Conservation (phyloP, 2,113 vertebrate species). For the Clinocottus analis region DNA sequence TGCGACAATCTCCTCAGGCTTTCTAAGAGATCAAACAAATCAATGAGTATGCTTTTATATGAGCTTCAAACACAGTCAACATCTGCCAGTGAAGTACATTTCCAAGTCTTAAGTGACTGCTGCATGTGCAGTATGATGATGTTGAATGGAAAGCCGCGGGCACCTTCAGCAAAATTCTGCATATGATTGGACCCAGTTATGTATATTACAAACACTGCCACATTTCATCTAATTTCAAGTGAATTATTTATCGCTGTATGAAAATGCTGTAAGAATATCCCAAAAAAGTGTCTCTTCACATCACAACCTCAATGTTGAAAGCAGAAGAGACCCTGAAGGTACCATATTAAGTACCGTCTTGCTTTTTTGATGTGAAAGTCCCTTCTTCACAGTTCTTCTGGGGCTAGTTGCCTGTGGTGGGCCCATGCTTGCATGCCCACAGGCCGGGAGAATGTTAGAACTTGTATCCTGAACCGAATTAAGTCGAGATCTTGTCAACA, state of each 20-base stretch:
- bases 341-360: conserved; percentile 28
- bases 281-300: conserved; percentile 39
- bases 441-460: conserved; percentile 28
- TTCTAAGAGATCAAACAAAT: conserved; percentile 64
- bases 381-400: conserved; percentile 7
- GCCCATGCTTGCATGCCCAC: conserved; percentile 15
- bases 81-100: conserved; percentile 35
- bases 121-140: conserved; percentile 31
- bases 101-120: conserved; percentile 22
- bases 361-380: conserved; percentile 44
- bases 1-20: background rate
- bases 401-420: background rate
- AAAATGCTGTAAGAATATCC: conserved; percentile 51
- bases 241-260: conserved; percentile 56
- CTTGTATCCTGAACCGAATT: conserved; percentile 59
- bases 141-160: conserved; percentile 58
- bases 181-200: conserved; percentile 65
- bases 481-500: conserved; percentile 63
- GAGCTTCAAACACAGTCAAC: conserved; percentile 43
- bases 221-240: conserved; percentile 41
- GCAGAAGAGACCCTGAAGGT: conserved; percentile 27
- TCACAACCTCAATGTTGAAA: conserved; percentile 45
- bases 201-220: conserved; percentile 60
- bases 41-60: conserved; percentile 36
- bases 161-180: conserved; percentile 50